These are phyloP conservation scores for Neoaliturus tenellus DNA, from an alignment of 2,888 invertebrate species.

Conservation along the genomic window DNA sequence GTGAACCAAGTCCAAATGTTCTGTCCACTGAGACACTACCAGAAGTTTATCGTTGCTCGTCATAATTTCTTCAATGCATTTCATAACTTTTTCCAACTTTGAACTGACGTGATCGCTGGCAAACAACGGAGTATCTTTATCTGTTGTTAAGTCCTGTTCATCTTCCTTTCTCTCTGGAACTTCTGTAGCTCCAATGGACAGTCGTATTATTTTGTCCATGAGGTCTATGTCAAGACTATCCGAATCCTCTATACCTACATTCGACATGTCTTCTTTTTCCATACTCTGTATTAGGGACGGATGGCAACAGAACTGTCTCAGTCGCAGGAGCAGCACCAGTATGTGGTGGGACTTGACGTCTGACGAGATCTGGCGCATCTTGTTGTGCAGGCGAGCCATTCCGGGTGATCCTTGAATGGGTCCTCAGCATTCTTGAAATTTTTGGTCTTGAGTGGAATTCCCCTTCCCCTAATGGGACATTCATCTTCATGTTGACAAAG, in stretches of 20 bases:
- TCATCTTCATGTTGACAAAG: too few relatives aligned
- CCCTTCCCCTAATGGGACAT: too few relatives aligned
- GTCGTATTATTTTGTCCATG: slow-evolving; percentile 79
- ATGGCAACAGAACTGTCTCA: slow-evolving; percentile 94
- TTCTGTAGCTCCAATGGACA: slow-evolving; percentile 72
- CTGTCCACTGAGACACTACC: slow-evolving; percentile 96
- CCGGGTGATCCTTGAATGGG: slow-evolving; percentile 71
- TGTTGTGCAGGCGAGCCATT: too few relatives aligned
- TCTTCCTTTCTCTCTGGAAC: slow-evolving; percentile 70
- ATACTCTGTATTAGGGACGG: slow-evolving; percentile 86
- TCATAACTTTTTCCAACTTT: slow-evolving; percentile 75
- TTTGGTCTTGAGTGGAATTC: too few relatives aligned
- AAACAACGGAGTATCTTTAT: slow-evolving; percentile 81
- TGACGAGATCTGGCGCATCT: too few relatives aligned
- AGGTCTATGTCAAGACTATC: slow-evolving; percentile 76
- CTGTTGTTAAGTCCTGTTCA: neutral
- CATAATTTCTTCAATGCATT: slow-evolving; percentile 75
- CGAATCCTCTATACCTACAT: slow-evolving; percentile 72
- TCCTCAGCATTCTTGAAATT: slow-evolving; percentile 55
- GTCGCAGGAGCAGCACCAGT: slow-evolving; percentile 86
- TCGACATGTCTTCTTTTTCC: slow-evolving; percentile 72
- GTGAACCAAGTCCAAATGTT: slow-evolving; percentile 84
- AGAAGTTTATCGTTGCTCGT: slow-evolving; percentile 81
- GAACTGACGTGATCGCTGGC: slow-evolving; percentile 77
- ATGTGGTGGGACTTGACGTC: slow-evolving; percentile 78